These are phyloP conservation scores for Alitta virens DNA, from an alignment of 2,888 invertebrate genomes.

Conservation along the genomic window DNA sequence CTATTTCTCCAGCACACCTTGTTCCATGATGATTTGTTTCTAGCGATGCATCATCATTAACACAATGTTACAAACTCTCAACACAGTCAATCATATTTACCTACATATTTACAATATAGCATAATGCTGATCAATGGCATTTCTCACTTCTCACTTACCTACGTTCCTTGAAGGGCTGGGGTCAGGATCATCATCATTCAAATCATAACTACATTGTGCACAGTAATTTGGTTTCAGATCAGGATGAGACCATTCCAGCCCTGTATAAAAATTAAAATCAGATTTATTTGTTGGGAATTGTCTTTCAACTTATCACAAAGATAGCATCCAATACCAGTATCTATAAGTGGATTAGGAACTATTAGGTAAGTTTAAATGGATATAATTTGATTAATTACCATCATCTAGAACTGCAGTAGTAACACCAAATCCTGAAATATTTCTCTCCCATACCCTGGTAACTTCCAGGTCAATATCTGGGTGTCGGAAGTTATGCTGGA, in stretches of 20 bases:
- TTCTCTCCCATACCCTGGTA: constrained; percentile 46
- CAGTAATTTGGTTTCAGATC: constrained; percentile 50
- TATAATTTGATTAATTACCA: constrained; percentile 32
- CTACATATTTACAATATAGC: background rate
- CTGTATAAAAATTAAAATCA: constrained; percentile 26
- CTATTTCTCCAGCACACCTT: constrained; percentile 57
- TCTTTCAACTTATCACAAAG: too few species aligned
- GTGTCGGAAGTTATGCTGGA: constrained; percentile 37
- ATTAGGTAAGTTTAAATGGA: background rate
- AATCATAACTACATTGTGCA: constrained; percentile 50
- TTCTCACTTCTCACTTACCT: too few species aligned
- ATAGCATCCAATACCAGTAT: too few species aligned
- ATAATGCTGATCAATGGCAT: too few species aligned
- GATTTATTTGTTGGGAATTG: too few species aligned
- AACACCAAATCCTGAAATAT: constrained; percentile 47
- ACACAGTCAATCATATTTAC: background rate
- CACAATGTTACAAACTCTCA: too few species aligned
- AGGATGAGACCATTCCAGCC: constrained; percentile 51
- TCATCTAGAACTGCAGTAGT: constrained; percentile 54
- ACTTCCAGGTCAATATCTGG: constrained; percentile 49
- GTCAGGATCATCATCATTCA: constrained; percentile 51
- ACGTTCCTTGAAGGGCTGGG: constrained; percentile 42
- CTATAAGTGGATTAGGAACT: too few species aligned
- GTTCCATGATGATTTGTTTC: constrained; percentile 56
- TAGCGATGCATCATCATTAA: too few species aligned